phyloP scores from a whole-genome alignment of 2,888 invertebrate genomes.

The Cephus pygmeus region DNA sequence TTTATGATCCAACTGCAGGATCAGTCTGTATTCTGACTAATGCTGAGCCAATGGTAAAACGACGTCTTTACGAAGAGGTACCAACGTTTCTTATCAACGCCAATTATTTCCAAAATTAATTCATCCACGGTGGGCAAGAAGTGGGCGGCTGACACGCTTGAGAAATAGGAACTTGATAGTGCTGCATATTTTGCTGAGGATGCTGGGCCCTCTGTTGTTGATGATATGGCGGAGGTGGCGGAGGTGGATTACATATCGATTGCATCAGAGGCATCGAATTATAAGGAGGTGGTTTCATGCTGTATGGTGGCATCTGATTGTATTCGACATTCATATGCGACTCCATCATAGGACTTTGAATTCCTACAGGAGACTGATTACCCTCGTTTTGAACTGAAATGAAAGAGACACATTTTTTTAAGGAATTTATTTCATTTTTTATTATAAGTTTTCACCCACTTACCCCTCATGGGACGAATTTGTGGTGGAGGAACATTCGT shows the following conservation, averaged over 20 bases:
- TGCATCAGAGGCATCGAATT: slow-evolving; percentile 53
- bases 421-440: neutral
- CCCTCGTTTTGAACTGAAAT: slow-evolving; percentile 47
- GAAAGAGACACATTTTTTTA: neutral
- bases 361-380: slow-evolving; percentile 44
- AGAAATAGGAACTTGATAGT: slow-evolving; percentile 50
- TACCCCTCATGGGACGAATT: slow-evolving; percentile 53
- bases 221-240: slow-evolving; percentile 48
- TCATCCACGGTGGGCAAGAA: slow-evolving; percentile 54
- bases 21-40: neutral
- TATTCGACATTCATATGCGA: slow-evolving; percentile 50
- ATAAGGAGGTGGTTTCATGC: slow-evolving; percentile 49
- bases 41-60: neutral
- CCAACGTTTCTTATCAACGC: neutral
- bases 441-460: neutral
- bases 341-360: slow-evolving; percentile 42
- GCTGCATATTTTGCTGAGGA: slow-evolving; percentile 41
- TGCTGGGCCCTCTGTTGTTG: slow-evolving; percentile 47
- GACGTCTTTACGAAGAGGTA: neutral
- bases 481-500: slow-evolving; percentile 61
- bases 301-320: slow-evolving; percentile 47
- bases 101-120: slow-evolving; percentile 28
- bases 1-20: neutral
- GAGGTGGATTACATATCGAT: slow-evolving; percentile 58
- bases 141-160: slow-evolving; percentile 49